Conservation (phyloP, 2,888 invertebrate species). For the Leptopilina syphax region DNA sequence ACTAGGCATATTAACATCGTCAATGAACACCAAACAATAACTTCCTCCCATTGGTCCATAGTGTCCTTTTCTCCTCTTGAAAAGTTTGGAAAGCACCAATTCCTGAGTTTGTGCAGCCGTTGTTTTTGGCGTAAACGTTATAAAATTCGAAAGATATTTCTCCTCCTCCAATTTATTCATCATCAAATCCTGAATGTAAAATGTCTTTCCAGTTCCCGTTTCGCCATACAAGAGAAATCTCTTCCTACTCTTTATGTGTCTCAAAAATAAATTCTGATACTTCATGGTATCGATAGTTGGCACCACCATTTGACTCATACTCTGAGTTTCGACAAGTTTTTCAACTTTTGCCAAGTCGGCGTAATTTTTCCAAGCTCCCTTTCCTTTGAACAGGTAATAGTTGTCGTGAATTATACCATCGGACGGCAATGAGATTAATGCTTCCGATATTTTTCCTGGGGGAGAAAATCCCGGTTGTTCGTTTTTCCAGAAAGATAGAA, state of each 20-base stretch:
- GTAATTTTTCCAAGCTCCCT: constrained; percentile 94
- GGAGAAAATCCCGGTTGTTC: constrained; percentile 76
- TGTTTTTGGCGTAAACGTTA: constrained; percentile 91
- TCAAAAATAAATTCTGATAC: constrained; percentile 85
- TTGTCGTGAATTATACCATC: constrained; percentile 91
- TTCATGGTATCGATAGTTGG: constrained; percentile 92
- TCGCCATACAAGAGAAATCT: constrained; percentile 88
- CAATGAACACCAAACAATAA: constrained; percentile 86
- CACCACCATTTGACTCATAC: constrained; percentile 85
- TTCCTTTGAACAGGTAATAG: constrained; percentile 87
- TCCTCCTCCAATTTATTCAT: constrained; percentile 85
- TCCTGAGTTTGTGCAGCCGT: constrained; percentile 90
- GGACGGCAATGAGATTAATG: constrained; percentile 86
- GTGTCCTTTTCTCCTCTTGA: constrained; percentile 84
- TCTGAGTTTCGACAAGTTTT: constrained; percentile 82
- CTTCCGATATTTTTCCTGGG: constrained; percentile 82
- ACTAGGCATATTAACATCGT: constrained; percentile 92
- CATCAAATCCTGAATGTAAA: constrained; percentile 85
- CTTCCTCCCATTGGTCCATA: constrained; percentile 86
- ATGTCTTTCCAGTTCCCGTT: constrained; percentile 92
- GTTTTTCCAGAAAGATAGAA: constrained; percentile 79
- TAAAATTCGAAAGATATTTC: constrained; percentile 85
- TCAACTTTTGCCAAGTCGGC: constrained; percentile 84
- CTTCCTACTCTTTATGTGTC: constrained; percentile 85
- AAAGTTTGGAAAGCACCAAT: constrained; percentile 84